Conservation (phyloP, 2,888 invertebrate genomes). For the Aromia moschata region DNA sequence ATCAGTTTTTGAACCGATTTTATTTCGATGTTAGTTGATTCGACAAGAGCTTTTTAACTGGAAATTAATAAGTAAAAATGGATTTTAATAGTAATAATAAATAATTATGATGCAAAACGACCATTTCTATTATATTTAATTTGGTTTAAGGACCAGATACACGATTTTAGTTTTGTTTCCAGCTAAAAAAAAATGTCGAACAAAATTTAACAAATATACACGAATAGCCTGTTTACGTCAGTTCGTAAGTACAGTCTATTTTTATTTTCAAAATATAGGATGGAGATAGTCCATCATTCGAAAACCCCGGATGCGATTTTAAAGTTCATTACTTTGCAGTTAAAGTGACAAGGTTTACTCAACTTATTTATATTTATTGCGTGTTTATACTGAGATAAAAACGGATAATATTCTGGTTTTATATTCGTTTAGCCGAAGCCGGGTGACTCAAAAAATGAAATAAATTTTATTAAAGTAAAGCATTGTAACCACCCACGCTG, state of each 20-base stretch:
- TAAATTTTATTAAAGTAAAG: too few relatives aligned
- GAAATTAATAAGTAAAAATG: too few relatives aligned
- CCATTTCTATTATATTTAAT: too few relatives aligned
- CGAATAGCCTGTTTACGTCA: too few relatives aligned
- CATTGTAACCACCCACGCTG: too few relatives aligned
- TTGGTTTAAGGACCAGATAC: too few relatives aligned
- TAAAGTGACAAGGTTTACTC: not conserved
- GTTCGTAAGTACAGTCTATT: not conserved
- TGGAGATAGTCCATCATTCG: not conserved
- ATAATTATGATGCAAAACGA: too few relatives aligned
- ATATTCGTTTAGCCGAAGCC: slow-evolving; percentile 1
- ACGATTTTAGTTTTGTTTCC: too few relatives aligned
- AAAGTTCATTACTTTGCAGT: not conserved
- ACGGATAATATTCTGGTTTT: not conserved
- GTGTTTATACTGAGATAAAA: slow-evolving; percentile 6
- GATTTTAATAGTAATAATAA: too few relatives aligned
- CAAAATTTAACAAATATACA: too few relatives aligned
- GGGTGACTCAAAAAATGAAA: slow-evolving; percentile 4
- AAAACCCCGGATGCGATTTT: not conserved
- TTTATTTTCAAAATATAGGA: not conserved
- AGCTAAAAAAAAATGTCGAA: too few relatives aligned
- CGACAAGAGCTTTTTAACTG: slow-evolving; percentile 6
- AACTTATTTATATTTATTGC: too few relatives aligned
- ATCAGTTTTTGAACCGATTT: slow-evolving; percentile 46
- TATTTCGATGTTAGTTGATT: slow-evolving; percentile 29